Percentiles rank a stretch among this genome's conserved stretches.
Conservation (phyloP, 2,888 invertebrate species). For the Leistus spinibarbis region DNA sequence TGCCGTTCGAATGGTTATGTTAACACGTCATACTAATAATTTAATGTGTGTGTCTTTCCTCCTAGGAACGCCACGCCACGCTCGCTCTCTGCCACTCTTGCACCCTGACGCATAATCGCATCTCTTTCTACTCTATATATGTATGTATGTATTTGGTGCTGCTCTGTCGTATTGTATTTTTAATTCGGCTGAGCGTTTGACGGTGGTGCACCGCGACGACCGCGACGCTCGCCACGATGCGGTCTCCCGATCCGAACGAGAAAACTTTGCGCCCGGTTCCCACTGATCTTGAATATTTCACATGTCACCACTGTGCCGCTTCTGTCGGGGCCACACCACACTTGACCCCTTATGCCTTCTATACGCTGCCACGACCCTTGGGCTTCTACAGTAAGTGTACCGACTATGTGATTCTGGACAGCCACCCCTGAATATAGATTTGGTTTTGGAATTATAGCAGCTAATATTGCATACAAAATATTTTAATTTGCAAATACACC, state of each 20-base stretch:
- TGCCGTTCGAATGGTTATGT: constrained; percentile 29
- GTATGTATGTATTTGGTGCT: not conserved
- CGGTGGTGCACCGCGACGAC: not conserved
- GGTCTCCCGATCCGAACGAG: not conserved
- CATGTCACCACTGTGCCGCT: not conserved
- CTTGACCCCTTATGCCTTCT: not conserved
- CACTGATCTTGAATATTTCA: constrained; percentile 5
- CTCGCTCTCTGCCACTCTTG: not conserved
- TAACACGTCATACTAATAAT: constrained; percentile 28
- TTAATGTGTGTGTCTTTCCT: constrained; percentile 7
- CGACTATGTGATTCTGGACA: not conserved
- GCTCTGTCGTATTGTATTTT: not conserved
- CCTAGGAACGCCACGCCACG: not conserved
- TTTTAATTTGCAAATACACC: too few relatives aligned
- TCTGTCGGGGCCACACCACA: not conserved
- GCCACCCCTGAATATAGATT: not conserved
- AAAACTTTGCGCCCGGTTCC: not conserved
- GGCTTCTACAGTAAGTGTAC: not conserved
- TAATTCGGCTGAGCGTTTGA: not conserved
- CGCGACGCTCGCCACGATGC: not conserved
- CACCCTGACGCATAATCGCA: not conserved
- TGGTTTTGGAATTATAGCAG: not conserved
- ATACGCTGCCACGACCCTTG: not conserved
- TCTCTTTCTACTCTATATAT: not conserved
- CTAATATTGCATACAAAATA: too few relatives aligned